Conservation (phyloP, 2,797 vertebrate species). For the Hippocampus kuda region DNA sequence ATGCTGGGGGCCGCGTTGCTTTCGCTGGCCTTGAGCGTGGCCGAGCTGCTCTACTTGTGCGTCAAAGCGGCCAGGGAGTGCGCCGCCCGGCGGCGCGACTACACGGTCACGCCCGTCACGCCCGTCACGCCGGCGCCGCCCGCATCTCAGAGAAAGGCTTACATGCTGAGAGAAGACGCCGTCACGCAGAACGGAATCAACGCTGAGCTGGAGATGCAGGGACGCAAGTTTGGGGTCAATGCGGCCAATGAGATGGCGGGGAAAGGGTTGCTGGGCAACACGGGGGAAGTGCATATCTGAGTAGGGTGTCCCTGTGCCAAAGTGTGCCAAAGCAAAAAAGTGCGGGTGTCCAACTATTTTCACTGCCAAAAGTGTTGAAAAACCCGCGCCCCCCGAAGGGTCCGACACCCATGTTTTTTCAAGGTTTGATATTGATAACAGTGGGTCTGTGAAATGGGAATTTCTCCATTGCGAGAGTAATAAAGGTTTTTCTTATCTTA, state of each 20-base stretch:
- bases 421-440: too few relatives aligned
- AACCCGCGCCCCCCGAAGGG: too few relatives aligned
- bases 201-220: conserved; percentile 56
- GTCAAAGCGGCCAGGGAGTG: conserved; percentile 72
- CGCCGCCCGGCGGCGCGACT: conserved; percentile 59
- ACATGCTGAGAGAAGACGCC: conserved; percentile 34
- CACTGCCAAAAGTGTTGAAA: too few relatives aligned
- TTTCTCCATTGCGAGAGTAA: too few relatives aligned
- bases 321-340: not conserved
- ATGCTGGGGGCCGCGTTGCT: conserved; percentile 84
- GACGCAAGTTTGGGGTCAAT: conserved; percentile 29
- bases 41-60: conserved; percentile 73
- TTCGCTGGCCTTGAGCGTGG: conserved; percentile 76
- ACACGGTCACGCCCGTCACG: conserved; percentile 66
- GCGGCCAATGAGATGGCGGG: conserved; percentile 27
- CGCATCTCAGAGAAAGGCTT: conserved; percentile 35
- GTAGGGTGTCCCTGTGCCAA: not conserved
- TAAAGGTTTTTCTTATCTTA: too few relatives aligned
- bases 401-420: too few relatives aligned
- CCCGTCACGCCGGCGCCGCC: conserved; percentile 51
- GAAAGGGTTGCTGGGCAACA: conserved; percentile 35
- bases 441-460: too few relatives aligned
- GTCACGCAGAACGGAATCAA: conserved; percentile 61
- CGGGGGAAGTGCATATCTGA: conserved; percentile 67
- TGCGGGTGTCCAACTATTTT: too few relatives aligned